phyloP scores from a whole-genome alignment of 2,888 invertebrate species.

The Nomada flava region DNA sequence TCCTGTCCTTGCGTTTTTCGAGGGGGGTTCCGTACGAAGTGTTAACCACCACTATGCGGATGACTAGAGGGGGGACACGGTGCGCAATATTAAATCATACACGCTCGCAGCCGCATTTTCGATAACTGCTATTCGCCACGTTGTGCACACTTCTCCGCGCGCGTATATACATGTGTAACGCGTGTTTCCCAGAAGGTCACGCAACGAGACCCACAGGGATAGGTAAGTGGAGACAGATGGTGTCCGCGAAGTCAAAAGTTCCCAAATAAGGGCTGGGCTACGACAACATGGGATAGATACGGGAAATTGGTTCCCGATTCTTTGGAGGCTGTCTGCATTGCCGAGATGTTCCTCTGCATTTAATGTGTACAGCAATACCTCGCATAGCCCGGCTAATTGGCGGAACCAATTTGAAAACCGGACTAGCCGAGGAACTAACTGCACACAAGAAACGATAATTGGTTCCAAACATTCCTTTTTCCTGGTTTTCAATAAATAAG shows the following conservation, averaged over 20 bases:
- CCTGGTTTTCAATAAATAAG: no score
- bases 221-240: constrained; percentile 78
- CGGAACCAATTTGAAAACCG: no score
- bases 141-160: not conserved
- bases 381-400: no score
- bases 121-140: constrained; percentile 18
- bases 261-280: constrained; percentile 77
- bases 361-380: no score
- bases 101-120: constrained; percentile 13
- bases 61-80: constrained; percentile 61
- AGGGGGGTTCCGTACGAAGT: constrained; percentile 39
- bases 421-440: no score
- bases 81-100: constrained; percentile 77
- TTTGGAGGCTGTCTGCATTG: constrained; percentile 32
- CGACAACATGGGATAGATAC: constrained; percentile 74
- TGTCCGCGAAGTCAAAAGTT: constrained; percentile 80
- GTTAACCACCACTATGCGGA: constrained; percentile 35
- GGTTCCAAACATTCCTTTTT: no score
- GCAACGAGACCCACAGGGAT: constrained; percentile 45
- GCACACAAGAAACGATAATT: no score
- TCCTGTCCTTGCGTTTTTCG: constrained; percentile 41
- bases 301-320: constrained; percentile 72
- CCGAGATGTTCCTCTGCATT: not conserved
- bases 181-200: constrained; percentile 38
- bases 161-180: constrained; percentile 1